Evolutionary conservation across 2,888 invertebrate species (phyloP).

Genomic region (Drosophila paramelanica): DNA sequence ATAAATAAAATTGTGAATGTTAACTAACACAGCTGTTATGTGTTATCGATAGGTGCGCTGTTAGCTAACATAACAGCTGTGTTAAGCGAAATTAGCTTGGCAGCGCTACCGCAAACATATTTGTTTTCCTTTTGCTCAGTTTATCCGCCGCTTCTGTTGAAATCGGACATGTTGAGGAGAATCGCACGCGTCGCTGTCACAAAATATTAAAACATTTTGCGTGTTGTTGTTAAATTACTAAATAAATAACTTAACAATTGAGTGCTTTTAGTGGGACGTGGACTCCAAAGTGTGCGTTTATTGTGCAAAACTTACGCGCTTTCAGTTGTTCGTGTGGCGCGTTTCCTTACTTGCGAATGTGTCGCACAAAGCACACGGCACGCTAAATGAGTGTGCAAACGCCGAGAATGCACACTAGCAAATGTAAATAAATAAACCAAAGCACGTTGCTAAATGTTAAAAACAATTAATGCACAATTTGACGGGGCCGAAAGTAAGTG

Average conservation of each 20-base stretch:
- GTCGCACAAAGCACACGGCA: conserved; percentile 53
- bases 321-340: conserved; percentile 20
- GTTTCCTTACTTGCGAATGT: conserved; percentile 45
- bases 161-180: conserved; percentile 19
- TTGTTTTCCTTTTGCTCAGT: conserved; percentile 57
- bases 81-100: conserved; percentile 15
- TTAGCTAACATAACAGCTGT: conserved; percentile 44
- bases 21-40: neutral
- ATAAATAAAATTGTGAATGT: neutral
- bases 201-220: conserved; percentile 30
- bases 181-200: neutral
- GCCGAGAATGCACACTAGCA: conserved; percentile 39
- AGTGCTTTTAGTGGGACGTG: conserved; percentile 8
- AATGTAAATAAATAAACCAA: conserved; percentile 74
- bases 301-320: conserved; percentile 4
- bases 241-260: conserved; percentile 22
- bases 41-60: conserved; percentile 22
- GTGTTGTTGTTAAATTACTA: conserved; percentile 24
- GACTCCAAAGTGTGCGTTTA: neutral
- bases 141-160: conserved; percentile 59
- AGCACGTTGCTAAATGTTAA: conserved; percentile 17
- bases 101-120: conserved; percentile 29
- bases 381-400: conserved; percentile 64
- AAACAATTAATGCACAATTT: neutral
- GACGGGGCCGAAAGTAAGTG: conserved; percentile 34